Percentiles rank a stretch among this genome's conserved stretches.
Evolutionary conservation across 1,140 invertebrate species (phyloP).

Genomic region (Drosophila subpulchrella): DNA sequence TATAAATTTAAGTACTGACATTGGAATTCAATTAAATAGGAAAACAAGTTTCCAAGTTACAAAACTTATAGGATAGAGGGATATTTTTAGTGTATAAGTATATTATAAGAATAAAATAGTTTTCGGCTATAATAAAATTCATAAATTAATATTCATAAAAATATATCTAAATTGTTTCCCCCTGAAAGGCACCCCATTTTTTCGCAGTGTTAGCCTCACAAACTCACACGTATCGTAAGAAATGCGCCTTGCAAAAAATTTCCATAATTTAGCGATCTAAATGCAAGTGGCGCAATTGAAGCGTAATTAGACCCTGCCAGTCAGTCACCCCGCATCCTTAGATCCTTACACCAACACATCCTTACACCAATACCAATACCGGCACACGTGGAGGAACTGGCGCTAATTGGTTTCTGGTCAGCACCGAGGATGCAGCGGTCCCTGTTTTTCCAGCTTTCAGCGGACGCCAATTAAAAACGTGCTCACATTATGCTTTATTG

Average conservation of each 20-base stretch:
- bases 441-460: conserved; percentile 56
- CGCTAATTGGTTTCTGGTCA: conserved; percentile 82
- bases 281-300: conserved; percentile 84
- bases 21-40: too few species aligned
- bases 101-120: too few species aligned
- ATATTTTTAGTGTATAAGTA: too few species aligned
- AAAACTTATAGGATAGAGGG: too few species aligned
- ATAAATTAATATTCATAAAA: too few species aligned
- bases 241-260: conserved; percentile 82
- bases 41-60: too few species aligned
- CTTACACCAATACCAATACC: background rate
- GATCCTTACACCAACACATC: background rate
- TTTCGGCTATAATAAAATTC: too few species aligned
- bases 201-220: conserved; percentile 14
- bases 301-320: conserved; percentile 82
- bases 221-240: conserved; percentile 45
- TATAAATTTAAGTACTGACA: too few species aligned
- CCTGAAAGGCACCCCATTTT: background rate
- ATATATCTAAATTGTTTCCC: too few species aligned
- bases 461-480: conserved; percentile 81
- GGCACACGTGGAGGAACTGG: conserved; percentile 46
- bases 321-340: conserved; percentile 44
- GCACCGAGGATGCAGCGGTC: conserved; percentile 30
- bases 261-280: conserved; percentile 84
- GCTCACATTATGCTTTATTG: conserved; percentile 83